Evolutionary conservation across 2,888 invertebrate species (phyloP), one percentile per base, ranked within the genome.

Genomic region (Diabrotica balteata): DNA sequence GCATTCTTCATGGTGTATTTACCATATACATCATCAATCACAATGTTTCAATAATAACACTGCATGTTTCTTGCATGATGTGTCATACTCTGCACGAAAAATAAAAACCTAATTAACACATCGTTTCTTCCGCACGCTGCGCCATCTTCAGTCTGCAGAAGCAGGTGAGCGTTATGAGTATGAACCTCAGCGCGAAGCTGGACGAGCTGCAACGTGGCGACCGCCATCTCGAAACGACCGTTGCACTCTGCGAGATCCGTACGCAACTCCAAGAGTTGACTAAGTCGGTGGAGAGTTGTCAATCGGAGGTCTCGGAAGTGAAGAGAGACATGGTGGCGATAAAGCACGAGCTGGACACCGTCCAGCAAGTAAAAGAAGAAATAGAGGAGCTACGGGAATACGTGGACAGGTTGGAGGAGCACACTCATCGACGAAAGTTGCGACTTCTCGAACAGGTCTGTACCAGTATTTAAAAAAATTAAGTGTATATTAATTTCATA

Each of bases 161-260:
- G 90, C 95, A 96, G 93, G 94, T 96, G 90, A 93, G 94, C 91
- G 94, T 95, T 89, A 96, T 96, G 96, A 95, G 95, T 88, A 94
- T 94, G 93, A 95, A 95, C 90, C 90, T 96, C 88, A 91, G 93
- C 86, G 93, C 94, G 83, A 95, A 95, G 89, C 90, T 96, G 89
- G 95, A 96, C 88, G 94, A 95, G 88, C 90, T 96, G 87, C 95
- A 95, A 87, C 89, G 92, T 79, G 81, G 82, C 79, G 95, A 95
- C 87, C 92, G 94, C 81, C 94, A 95, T 87, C 89, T 94, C 84
- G 95, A 95, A 88, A 95, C 95, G 79, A 94, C 94, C 85, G 94
- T 95, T 84, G 95, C 95, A 80, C 91, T 96, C 84, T 94, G 94
- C 87, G 95, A 95, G 88, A 96, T 96, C 85, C 91, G 95, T 80